Percentiles rank a stretch among this genome's conserved stretches.
Evolutionary conservation across 2,888 invertebrate genomes (phyloP).

Genomic region (Caenorhabditis sp.): DNA sequence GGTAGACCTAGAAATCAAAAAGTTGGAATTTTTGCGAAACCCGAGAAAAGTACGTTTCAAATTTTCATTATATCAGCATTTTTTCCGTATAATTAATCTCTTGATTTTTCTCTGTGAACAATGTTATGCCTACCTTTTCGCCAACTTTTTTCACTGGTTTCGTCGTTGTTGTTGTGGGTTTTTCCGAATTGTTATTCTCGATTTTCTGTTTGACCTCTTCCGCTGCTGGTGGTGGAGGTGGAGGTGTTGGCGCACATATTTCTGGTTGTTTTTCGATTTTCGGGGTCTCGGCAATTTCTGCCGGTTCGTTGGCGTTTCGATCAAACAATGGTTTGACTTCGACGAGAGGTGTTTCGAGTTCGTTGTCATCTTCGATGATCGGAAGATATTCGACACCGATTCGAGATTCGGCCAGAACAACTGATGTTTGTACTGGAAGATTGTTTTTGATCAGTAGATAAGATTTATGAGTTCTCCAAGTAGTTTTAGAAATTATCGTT

Average conservation of each 20-base stretch:
- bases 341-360: slow-evolving; percentile 50
- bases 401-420: slow-evolving; percentile 48
- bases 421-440: slow-evolving; percentile 47
- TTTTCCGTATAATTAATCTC: too few relatives aligned
- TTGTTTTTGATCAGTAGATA: background rate
- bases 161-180: background rate
- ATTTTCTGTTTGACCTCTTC: background rate
- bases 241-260: background rate
- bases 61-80: too few relatives aligned
- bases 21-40: too few relatives aligned
- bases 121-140: too few relatives aligned
- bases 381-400: slow-evolving; percentile 54
- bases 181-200: background rate
- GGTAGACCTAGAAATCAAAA: too few relatives aligned
- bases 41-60: too few relatives aligned
- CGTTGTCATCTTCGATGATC: slow-evolving; percentile 51
- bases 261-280: background rate
- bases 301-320: background rate
- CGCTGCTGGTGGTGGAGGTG: background rate
- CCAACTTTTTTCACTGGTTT: background rate
- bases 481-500: too few relatives aligned
- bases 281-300: background rate
- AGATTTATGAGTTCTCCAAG: too few relatives aligned
- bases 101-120: too few relatives aligned
- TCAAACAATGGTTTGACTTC: slow-evolving; percentile 35